Evolutionary conservation across 2,113 vertebrate species (phyloP).

Genomic region (Ranitomeya imitator): DNA sequence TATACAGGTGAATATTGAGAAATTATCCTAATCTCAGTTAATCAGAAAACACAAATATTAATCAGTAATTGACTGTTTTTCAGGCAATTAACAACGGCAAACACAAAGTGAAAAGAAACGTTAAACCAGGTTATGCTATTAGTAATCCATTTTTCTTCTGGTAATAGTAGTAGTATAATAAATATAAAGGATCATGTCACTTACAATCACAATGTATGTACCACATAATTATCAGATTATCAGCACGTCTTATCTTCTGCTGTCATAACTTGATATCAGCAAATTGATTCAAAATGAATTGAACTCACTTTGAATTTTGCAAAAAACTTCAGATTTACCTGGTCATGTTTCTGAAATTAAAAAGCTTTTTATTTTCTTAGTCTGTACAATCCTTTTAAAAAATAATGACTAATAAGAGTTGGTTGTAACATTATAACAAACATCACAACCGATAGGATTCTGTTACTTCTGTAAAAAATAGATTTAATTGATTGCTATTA

Average conservation of each 20-base stretch:
- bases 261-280: too few species aligned
- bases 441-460: neutral
- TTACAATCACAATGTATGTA: neutral
- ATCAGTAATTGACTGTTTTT: conserved; percentile 13
- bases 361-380: neutral
- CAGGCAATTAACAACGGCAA: neutral
- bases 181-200: neutral
- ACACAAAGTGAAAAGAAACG: neutral
- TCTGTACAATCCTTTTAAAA: neutral
- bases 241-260: neutral
- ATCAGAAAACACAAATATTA: conserved; percentile 11
- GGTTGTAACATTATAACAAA: neutral
- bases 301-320: too few species aligned
- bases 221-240: neutral
- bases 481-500: neutral
- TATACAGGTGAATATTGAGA: neutral
- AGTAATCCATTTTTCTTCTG: neutral
- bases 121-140: neutral
- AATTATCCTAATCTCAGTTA: neutral
- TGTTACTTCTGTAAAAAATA: neutral
- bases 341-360: too few species aligned
- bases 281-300: too few species aligned
- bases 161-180: neutral
- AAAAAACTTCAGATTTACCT: neutral
- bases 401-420: too few species aligned